Conservation (phyloP, 2,888 invertebrate species). For the Drosophila helvetica region DNA sequence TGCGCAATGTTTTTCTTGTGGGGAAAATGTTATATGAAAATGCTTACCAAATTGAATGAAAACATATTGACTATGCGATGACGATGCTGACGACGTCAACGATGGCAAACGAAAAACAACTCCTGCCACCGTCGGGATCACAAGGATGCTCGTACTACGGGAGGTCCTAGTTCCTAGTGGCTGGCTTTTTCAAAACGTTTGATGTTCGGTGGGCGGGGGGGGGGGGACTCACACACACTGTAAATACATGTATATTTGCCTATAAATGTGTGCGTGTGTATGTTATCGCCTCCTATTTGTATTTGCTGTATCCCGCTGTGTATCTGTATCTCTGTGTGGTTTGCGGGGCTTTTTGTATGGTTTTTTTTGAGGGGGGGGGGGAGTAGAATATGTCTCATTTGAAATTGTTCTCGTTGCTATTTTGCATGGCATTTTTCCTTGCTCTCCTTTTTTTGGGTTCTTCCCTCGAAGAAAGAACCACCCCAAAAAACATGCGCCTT, state of each 20-base stretch:
- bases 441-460: constrained; percentile 33
- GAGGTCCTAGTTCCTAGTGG: constrained; percentile 3
- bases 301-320: constrained; percentile 51
- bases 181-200: constrained; percentile 63
- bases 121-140: constrained; percentile 1
- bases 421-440: constrained; percentile 58
- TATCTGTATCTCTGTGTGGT: constrained; percentile 10
- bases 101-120: constrained; percentile 68
- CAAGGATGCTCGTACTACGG: neutral
- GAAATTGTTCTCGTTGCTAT: constrained; percentile 72
- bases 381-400: constrained; percentile 72
- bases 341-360: constrained; percentile 44
- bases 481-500: constrained; percentile 23
- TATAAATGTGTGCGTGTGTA: constrained; percentile 42
- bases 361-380: constrained; percentile 30
- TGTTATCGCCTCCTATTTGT: constrained; percentile 63
- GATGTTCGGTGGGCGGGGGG: constrained; percentile 53
- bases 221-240: constrained; percentile 22
- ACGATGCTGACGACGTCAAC: constrained; percentile 60
- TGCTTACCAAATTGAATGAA: constrained; percentile 81
- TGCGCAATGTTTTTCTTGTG: constrained; percentile 78
- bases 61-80: constrained; percentile 81
- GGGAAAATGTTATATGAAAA: constrained; percentile 76
- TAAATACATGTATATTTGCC: constrained; percentile 72
- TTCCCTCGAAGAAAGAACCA: constrained; percentile 14